These are phyloP conservation scores for Nebria salina DNA, from an alignment of 2,888 invertebrate species.

Conservation along the genomic window DNA sequence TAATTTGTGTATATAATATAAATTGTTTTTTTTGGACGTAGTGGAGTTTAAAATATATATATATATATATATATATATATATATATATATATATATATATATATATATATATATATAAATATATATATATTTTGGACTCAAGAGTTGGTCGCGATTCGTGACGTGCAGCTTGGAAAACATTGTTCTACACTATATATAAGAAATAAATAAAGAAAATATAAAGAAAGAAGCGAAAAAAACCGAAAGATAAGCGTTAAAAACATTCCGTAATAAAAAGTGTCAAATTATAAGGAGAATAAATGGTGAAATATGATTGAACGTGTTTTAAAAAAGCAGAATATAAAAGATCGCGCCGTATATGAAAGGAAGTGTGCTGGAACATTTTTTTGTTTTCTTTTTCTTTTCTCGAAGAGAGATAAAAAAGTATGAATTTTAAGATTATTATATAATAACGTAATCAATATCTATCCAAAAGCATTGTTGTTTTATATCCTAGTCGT, in stretches of 20 bases:
- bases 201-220: background rate
- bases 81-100: too few species aligned
- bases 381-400: background rate
- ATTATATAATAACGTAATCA: background rate
- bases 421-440: background rate
- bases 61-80: too few species aligned
- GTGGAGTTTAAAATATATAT: too few species aligned
- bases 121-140: too few species aligned
- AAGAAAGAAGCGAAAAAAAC: background rate
- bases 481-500: background rate
- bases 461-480: background rate
- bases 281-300: constrained; percentile 1
- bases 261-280: background rate
- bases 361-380: background rate
- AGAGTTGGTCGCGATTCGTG: too few species aligned
- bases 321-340: background rate
- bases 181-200: background rate
- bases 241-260: background rate
- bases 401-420: background rate
- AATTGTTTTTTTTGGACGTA: too few species aligned
- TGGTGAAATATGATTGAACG: constrained; percentile 1
- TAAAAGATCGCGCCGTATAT: constrained; percentile 1
- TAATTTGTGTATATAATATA: too few species aligned
- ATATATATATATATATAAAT: too few species aligned
- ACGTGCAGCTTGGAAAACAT: too few species aligned